phyloP scores from a whole-genome alignment of 1,140 invertebrate genomes.

The Microplitis mediator region DNA sequence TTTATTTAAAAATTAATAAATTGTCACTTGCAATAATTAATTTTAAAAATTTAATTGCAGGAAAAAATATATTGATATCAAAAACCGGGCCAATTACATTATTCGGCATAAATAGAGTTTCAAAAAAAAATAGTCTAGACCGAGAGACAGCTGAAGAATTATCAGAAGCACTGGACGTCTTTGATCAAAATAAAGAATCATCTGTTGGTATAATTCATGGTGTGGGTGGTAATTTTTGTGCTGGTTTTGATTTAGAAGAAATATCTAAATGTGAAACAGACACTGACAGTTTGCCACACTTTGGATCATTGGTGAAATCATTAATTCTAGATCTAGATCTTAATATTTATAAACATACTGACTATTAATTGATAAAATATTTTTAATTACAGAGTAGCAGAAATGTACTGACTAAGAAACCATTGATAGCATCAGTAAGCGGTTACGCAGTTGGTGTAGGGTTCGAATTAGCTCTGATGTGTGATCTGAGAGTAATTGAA shows the following conservation, averaged over 20 bases:
- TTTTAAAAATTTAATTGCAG: constrained; percentile 29
- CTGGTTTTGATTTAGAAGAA: constrained; percentile 84
- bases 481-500: constrained; percentile 87
- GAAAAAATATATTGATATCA: constrained; percentile 63
- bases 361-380: background rate
- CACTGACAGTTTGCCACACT: constrained; percentile 53
- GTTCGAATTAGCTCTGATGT: constrained; percentile 87
- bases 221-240: constrained; percentile 87
- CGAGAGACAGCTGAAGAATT: constrained; percentile 70
- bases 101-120: constrained; percentile 86
- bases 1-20: background rate
- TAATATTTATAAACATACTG: constrained; percentile 29
- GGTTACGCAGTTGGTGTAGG: constrained; percentile 90
- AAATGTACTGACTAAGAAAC: constrained; percentile 75
- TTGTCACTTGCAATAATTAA: background rate
- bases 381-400: constrained; percentile 65
- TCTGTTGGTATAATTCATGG: constrained; percentile 83
- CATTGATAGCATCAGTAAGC: constrained; percentile 81
- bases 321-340: constrained; percentile 29
- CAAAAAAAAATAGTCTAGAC: constrained; percentile 82
- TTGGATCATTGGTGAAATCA: constrained; percentile 55
- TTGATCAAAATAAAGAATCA: constrained; percentile 76
- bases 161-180: constrained; percentile 73
- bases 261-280: constrained; percentile 62
- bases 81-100: constrained; percentile 70